A percentile compares a stretch with the other conserved stretches of the same genome.
Conservation (phyloP, 1,140 invertebrate genomes). For the Chelonus insularis region DNA sequence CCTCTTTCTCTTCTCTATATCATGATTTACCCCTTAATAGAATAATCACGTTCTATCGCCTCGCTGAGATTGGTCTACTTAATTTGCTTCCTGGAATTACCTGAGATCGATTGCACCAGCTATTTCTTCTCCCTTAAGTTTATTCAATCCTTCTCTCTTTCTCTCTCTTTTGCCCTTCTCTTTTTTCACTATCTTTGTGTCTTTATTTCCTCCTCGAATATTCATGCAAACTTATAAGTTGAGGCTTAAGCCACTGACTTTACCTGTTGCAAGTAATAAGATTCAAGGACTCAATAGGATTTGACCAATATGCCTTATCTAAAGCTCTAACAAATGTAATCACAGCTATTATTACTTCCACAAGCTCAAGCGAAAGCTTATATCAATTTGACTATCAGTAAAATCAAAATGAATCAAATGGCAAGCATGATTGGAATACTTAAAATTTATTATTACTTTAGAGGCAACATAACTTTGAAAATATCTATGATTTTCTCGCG, state of each 20-base stretch:
- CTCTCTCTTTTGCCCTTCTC: neutral
- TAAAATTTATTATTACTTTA: too few relatives aligned
- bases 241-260: neutral
- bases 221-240: neutral
- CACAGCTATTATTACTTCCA: too few relatives aligned
- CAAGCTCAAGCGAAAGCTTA: too few relatives aligned
- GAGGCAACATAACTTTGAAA: neutral
- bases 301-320: neutral
- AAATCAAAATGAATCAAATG: too few relatives aligned
- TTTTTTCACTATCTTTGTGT: neutral
- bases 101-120: slow-evolving; percentile 20
- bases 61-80: slow-evolving; percentile 23
- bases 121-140: slow-evolving; percentile 7
- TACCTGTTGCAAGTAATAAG: slow-evolving; percentile 3
- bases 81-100: slow-evolving; percentile 26
- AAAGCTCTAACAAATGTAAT: too few relatives aligned
- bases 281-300: slow-evolving; percentile 1
- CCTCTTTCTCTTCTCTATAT: neutral
- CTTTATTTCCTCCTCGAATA: neutral
- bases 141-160: neutral
- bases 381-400: too few relatives aligned
- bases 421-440: too few relatives aligned
- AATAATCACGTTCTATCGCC: slow-evolving; percentile 27
- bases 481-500: neutral
- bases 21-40: slow-evolving; percentile 22